These are phyloP conservation scores for Ailurus styani DNA, from an alignment of 2,113 vertebrate species.

Conservation along the genomic window DNA sequence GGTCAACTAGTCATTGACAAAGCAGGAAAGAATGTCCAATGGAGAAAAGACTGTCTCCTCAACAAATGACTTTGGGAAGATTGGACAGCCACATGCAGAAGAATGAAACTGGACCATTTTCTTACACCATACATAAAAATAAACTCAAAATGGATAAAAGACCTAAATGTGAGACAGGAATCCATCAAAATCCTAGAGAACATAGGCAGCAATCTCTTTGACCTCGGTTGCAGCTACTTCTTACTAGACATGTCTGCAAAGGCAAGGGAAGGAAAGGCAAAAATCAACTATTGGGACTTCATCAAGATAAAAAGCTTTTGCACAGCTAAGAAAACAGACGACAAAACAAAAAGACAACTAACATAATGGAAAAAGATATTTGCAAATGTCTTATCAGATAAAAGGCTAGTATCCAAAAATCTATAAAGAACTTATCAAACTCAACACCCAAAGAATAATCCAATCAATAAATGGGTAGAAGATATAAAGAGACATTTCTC, in stretches of 20 bases:
- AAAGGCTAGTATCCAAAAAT: too few species aligned
- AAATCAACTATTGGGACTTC: not conserved
- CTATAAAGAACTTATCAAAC: too few species aligned
- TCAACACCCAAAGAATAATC: too few species aligned
- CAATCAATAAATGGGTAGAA: too few species aligned
- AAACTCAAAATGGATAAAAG: not conserved
- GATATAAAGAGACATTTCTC: too few species aligned
- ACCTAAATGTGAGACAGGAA: not conserved
- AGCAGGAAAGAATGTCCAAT: too few species aligned
- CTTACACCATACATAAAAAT: not conserved
- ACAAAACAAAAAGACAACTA: not conserved
- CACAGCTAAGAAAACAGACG: not conserved
- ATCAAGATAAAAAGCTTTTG: not conserved
- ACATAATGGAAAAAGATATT: not conserved
- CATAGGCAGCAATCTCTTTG: not conserved
- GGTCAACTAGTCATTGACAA: too few species aligned
- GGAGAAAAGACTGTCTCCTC: too few species aligned
- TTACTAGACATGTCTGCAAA: not conserved
- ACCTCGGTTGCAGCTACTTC: not conserved
- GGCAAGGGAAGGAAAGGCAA: too few species aligned
- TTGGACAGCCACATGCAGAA: not conserved
- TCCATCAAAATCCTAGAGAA: not conserved
- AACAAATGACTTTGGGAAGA: too few species aligned
- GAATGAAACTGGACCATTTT: not conserved
- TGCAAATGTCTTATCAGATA: too few species aligned